These are phyloP conservation scores for Lophotriccus pileatus DNA, from an alignment of 2,797 vertebrate genomes.

Conservation along the genomic window DNA sequence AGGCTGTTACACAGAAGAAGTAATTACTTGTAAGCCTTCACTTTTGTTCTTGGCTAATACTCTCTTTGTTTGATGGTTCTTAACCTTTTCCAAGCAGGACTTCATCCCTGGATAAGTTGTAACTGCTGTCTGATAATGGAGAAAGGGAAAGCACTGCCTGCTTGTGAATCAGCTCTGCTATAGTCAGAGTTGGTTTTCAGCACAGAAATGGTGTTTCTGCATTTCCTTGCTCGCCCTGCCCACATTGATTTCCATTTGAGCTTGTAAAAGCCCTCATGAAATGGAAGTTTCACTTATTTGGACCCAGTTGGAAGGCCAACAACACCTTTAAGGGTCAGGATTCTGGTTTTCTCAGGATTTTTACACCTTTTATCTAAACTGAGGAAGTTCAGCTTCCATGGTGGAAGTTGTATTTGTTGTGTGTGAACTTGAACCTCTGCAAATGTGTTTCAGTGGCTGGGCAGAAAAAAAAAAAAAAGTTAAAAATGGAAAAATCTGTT, in stretches of 20 bases:
- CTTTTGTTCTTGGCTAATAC: conserved; percentile 39
- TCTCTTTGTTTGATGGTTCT: neutral
- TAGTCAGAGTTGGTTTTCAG: neutral
- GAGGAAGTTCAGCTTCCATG: neutral
- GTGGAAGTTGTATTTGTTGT: neutral
- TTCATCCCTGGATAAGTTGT: neutral
- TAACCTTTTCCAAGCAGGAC: neutral
- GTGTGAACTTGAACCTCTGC: neutral
- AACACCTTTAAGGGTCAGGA: neutral
- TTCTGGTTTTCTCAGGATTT: neutral
- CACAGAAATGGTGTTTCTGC: neutral
- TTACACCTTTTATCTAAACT: neutral
- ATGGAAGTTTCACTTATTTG: neutral
- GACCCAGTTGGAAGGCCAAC: neutral
- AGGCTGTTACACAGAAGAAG: conserved; percentile 38
- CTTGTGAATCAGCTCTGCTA: neutral
- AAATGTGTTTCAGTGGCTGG: neutral
- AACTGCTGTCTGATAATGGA: neutral
- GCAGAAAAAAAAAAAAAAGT: neutral
- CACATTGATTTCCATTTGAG: neutral
- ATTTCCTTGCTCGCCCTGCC: neutral
- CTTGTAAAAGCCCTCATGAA: neutral
- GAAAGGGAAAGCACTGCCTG: neutral
- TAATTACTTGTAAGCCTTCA: conserved; percentile 40
- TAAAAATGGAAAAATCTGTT: neutral